A percentile compares a stretch with the other conserved stretches of the same genome.
Evolutionary conservation across 2,113 vertebrate species (phyloP).

Genomic region (Acanthisitta chloris): DNA sequence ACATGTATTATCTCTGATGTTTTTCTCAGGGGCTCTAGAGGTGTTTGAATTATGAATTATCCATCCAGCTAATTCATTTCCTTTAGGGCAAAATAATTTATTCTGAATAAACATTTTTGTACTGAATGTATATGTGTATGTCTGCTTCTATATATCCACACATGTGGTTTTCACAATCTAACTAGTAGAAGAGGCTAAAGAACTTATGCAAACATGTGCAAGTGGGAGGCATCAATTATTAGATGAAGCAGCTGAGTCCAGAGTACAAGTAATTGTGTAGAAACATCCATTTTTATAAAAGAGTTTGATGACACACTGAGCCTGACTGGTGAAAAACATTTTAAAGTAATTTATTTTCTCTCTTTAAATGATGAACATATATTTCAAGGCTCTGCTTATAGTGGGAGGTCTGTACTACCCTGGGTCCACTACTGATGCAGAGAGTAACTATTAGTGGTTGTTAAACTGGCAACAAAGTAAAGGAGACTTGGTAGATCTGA

Average conservation of each 20-base stretch:
- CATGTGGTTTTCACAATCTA: neutral
- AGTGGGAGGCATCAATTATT: conserved; percentile 48
- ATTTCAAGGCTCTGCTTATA: neutral
- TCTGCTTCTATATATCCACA: neutral
- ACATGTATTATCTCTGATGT: neutral
- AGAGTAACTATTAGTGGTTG: neutral
- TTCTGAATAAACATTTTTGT: neutral
- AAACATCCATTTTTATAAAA: conserved; percentile 7
- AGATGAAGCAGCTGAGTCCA: neutral
- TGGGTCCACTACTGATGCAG: neutral
- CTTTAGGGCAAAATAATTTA: neutral
- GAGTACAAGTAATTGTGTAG: conserved; percentile 39
- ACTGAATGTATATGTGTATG: neutral
- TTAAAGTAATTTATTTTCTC: neutral
- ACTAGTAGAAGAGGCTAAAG: neutral
- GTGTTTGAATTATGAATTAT: neutral
- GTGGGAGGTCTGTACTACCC: neutral
- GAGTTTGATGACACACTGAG: conserved; percentile 9
- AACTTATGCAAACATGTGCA: neutral
- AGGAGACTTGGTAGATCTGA: neutral
- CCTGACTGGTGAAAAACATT: neutral
- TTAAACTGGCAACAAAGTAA: neutral
- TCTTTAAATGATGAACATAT: neutral
- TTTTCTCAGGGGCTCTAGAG: neutral
- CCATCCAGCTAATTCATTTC: neutral